These are phyloP conservation scores for Eublepharis macularius DNA, from an alignment of 2,113 vertebrate genomes.

Conservation along the genomic window DNA sequence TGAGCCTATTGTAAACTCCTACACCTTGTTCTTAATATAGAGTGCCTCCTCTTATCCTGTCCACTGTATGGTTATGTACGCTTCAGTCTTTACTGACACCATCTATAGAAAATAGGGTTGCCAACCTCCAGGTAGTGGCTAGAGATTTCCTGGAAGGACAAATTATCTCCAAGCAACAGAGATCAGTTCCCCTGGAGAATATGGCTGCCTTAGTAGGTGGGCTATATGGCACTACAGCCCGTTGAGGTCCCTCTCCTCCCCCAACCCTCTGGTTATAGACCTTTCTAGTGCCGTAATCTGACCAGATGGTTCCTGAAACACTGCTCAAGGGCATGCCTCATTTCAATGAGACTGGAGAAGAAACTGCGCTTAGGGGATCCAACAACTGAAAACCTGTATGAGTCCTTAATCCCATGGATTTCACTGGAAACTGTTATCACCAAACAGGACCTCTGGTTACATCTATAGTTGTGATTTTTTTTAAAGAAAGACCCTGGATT, in stretches of 20 bases:
- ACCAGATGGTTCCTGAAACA: not conserved
- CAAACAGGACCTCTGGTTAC: not conserved
- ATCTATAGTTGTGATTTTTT: not conserved
- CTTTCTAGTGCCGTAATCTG: not conserved
- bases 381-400: not conserved
- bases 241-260: too few relatives aligned
- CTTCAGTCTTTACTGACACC: not conserved
- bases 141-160: too few relatives aligned
- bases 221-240: too few relatives aligned
- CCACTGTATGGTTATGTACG: not conserved
- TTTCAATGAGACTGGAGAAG: not conserved
- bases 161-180: too few relatives aligned
- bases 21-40: not conserved
- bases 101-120: too few relatives aligned
- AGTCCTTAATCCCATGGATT: not conserved
- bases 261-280: not conserved
- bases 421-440: not conserved
- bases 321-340: not conserved
- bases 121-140: too few relatives aligned
- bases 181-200: too few relatives aligned
- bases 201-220: too few relatives aligned
- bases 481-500: not conserved
- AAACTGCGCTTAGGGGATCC: not conserved
- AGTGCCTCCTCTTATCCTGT: too few relatives aligned
- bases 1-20: not conserved